Conservation (phyloP, 2,888 invertebrate genomes). For the Hydropsyche betteni region DNA sequence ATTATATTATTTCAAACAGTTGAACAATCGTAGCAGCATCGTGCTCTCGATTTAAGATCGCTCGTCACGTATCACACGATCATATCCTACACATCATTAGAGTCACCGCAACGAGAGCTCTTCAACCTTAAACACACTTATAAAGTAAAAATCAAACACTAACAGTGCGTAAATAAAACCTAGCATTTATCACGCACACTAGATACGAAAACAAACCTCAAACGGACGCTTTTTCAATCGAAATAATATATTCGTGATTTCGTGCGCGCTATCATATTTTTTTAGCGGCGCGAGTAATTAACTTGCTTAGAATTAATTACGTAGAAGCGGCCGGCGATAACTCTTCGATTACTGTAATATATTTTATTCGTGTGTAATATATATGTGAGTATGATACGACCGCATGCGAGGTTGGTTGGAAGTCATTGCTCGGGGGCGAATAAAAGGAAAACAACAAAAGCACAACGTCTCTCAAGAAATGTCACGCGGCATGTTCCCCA, state of each 20-base stretch:
- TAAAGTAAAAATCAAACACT: too few relatives aligned
- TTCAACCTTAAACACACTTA: too few relatives aligned
- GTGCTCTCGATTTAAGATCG: conserved; percentile 18
- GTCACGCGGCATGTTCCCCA: conserved; percentile 34
- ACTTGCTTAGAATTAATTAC: conserved; percentile 17
- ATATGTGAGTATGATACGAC: not conserved
- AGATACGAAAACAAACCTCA: too few relatives aligned
- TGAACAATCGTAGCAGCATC: not conserved
- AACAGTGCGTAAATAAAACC: too few relatives aligned
- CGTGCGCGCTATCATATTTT: not conserved
- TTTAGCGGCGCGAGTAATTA: conserved; percentile 1
- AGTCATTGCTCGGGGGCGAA: conserved; percentile 12
- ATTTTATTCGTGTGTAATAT: too few relatives aligned
- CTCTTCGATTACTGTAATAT: conserved; percentile 7
- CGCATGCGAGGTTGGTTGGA: not conserved
- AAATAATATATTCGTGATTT: not conserved
- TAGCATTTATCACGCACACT: too few relatives aligned
- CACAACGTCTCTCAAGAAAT: conserved; percentile 26
- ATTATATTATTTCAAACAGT: not conserved
- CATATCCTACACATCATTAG: conserved; percentile 51
- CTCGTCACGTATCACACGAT: conserved; percentile 47
- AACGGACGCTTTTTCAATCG: too few relatives aligned
- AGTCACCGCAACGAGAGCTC: conserved; percentile 31
- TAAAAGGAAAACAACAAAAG: conserved; percentile 18
- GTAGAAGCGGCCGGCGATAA: too few relatives aligned